Conservation (phyloP, 2,113 vertebrate genomes). For the Nicator chloris region DNA sequence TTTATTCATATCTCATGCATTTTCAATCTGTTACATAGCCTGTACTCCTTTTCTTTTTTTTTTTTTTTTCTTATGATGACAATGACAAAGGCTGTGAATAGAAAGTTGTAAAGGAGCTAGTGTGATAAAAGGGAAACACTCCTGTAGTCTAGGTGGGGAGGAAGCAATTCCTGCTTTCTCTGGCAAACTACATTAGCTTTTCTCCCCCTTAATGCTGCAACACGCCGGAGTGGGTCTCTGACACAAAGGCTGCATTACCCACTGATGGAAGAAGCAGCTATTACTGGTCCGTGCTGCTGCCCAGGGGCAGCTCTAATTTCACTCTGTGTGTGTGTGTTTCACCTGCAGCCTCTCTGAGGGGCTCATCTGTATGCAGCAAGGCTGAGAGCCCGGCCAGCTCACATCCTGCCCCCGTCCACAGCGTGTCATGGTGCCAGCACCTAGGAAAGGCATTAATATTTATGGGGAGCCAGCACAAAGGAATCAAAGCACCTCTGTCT, state of each 20-base stretch:
- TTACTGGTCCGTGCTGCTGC: background rate
- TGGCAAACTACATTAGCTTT: background rate
- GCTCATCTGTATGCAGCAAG: constrained; percentile 1
- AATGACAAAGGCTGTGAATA: background rate
- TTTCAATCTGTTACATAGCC: background rate
- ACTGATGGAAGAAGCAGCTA: background rate
- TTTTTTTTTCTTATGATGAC: background rate
- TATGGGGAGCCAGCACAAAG: constrained; percentile 25
- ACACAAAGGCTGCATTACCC: background rate
- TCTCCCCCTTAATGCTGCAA: background rate
- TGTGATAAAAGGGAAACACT: background rate
- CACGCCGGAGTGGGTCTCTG: background rate
- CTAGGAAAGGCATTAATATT: constrained; percentile 43
- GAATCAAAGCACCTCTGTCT: constrained; percentile 8
- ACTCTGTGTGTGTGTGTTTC: background rate
- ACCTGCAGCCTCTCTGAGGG: background rate
- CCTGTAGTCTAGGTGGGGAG: background rate
- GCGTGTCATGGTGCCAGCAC: constrained; percentile 22
- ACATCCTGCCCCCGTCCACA: background rate
- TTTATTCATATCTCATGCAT: background rate
- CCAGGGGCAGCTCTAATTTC: constrained; percentile 14
- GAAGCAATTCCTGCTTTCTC: background rate
- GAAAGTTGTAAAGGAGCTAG: background rate
- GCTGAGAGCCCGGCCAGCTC: background rate
- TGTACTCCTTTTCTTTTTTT: background rate